These are phyloP conservation scores for Coregonus ussuriensis DNA, from an alignment of 2,797 vertebrate species.

Conservation along the genomic window DNA sequence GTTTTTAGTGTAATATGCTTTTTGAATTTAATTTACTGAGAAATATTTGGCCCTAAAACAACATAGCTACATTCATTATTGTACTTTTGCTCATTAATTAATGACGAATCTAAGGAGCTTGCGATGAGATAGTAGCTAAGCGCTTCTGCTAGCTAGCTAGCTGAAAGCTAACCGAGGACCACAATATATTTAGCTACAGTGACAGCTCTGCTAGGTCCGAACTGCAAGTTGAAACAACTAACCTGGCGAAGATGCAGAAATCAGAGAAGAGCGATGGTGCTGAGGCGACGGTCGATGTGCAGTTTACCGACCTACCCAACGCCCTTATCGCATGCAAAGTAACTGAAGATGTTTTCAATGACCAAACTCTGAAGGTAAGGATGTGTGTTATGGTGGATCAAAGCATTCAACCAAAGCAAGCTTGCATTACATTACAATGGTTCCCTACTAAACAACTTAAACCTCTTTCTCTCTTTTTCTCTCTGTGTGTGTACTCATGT, in stretches of 20 bases:
- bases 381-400: not conserved
- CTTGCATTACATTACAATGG: not conserved
- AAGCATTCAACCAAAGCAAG: not conserved
- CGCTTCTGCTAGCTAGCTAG: not conserved
- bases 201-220: not conserved
- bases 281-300: conserved; percentile 71
- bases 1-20: not conserved
- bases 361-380: conserved; percentile 67
- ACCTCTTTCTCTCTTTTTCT: not conserved
- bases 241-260: conserved; percentile 63
- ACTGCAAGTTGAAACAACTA: not conserved
- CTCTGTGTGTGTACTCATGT: not conserved
- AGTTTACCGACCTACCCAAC: conserved; percentile 74
- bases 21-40: not conserved
- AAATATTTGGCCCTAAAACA: not conserved
- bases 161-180: not conserved
- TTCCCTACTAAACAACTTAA: not conserved
- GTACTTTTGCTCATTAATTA: not conserved
- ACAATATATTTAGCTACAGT: conserved; percentile 15
- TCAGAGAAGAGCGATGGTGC: conserved; percentile 45
- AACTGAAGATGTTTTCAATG: conserved; percentile 68
- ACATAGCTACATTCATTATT: not conserved
- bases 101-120: not conserved
- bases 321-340: conserved; percentile 80
- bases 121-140: not conserved